A percentile compares a stretch with the other conserved stretches of the same genome.
phyloP scores from a whole-genome alignment of 2,888 invertebrate genomes.

The Tryphoninae sp. region DNA sequence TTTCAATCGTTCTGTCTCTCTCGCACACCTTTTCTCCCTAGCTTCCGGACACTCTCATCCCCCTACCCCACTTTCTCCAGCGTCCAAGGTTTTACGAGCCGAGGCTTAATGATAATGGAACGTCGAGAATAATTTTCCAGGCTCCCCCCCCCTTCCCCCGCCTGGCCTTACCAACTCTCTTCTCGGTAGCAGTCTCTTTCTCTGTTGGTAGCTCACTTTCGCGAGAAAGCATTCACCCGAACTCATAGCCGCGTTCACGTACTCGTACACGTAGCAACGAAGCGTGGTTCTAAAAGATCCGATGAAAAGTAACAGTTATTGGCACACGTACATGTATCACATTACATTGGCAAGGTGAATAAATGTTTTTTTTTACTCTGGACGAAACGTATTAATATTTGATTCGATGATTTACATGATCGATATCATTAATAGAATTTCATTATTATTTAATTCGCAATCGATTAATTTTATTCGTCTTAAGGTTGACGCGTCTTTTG shows the following conservation, averaged over 20 bases:
- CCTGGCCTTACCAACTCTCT: not conserved
- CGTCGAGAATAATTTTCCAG: conserved; percentile 69
- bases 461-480: no score
- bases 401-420: no score
- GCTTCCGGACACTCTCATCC: conserved; percentile 9
- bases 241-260: conserved; percentile 9
- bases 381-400: no score
- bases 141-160: conserved; percentile 20
- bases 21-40: conserved; percentile 28
- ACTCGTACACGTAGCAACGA: not conserved
- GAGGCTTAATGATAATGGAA: conserved; percentile 71
- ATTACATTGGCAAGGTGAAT: no score
- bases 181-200: conserved; percentile 9
- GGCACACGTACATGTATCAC: not conserved
- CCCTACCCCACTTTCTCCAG: conserved; percentile 17
- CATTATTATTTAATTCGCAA: no score
- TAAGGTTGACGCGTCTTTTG: no score
- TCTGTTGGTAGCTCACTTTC: conserved; percentile 38
- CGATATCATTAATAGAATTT: no score
- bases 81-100: conserved; percentile 62
- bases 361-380: no score
- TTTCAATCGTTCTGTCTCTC: conserved; percentile 33
- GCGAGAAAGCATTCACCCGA: conserved; percentile 45
- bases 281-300: not conserved
- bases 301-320: not conserved